phyloP scores from a whole-genome alignment of 2,113 vertebrate genomes.

The Malurus melanocephalus region DNA sequence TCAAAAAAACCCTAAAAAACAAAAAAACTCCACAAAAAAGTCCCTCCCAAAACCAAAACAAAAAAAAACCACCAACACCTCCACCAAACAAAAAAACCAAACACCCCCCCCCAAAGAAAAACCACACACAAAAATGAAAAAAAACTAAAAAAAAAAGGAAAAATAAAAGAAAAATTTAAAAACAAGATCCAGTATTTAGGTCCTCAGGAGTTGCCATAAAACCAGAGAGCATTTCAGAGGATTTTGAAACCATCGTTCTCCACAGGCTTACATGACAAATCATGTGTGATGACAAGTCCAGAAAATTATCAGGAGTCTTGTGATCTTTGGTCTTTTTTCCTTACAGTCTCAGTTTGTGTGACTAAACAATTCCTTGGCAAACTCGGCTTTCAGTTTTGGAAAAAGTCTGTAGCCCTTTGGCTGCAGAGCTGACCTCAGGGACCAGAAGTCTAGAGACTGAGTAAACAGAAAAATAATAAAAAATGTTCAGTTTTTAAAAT shows the following conservation, averaged over 20 bases:
- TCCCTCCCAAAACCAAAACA: not conserved
- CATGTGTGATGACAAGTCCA: not conserved
- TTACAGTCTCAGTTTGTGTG: not conserved
- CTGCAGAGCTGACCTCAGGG: not conserved
- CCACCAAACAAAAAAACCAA: not conserved
- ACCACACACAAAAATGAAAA: not conserved
- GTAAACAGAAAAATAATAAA: conserved; percentile 15
- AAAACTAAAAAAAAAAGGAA: not conserved
- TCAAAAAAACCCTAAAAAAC: fast-evolving
- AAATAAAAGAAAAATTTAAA: not conserved
- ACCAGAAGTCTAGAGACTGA: conserved; percentile 7
- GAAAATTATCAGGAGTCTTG: conserved; percentile 35
- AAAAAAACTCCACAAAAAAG: not conserved
- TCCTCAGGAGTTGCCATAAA: not conserved
- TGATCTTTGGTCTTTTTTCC: conserved; percentile 16
- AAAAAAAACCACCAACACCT: no score
- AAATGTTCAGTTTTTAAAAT: not conserved
- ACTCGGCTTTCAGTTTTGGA: conserved; percentile 12
- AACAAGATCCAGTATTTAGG: not conserved
- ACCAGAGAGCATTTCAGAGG: not conserved
- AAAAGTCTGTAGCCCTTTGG: conserved; percentile 8
- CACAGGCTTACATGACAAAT: not conserved
- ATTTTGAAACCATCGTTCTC: not conserved
- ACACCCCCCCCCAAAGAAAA: no score
- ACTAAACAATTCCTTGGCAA: conserved; percentile 32